Evolutionary conservation across 2,888 invertebrate species (phyloP).

Genomic region (Molanna angustata): DNA sequence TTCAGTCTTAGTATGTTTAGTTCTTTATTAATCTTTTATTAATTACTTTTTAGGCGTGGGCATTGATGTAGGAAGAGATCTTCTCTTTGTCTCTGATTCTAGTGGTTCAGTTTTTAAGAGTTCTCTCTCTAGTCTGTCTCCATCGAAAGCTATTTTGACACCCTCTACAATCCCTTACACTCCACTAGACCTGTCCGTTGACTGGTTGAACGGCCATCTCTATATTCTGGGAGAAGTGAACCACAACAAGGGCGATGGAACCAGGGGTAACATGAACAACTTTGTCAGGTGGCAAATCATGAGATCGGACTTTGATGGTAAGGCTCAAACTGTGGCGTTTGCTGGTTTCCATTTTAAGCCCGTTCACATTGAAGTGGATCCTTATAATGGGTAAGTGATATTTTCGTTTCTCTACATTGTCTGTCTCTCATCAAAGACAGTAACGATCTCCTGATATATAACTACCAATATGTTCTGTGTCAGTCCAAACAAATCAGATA

Average conservation of each 20-base stretch:
- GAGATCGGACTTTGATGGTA: constrained; percentile 72
- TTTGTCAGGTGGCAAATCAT: constrained; percentile 67
- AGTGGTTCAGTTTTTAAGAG: constrained; percentile 62
- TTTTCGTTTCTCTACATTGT: too few species aligned
- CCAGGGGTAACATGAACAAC: constrained; percentile 37
- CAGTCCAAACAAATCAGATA: too few species aligned
- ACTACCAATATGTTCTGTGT: too few species aligned
- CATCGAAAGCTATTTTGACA: constrained; percentile 53
- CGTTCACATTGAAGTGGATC: constrained; percentile 84
- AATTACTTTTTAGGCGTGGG: constrained; percentile 65
- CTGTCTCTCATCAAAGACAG: too few species aligned
- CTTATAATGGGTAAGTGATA: constrained; percentile 86
- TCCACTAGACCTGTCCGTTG: constrained; percentile 73
- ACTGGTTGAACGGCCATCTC: constrained; percentile 85
- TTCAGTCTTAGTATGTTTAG: too few species aligned
- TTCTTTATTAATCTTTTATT: too few species aligned
- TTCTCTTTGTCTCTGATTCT: constrained; percentile 76
- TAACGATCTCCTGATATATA: too few species aligned
- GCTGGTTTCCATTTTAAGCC: constrained; percentile 69
- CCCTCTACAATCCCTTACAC: constrained; percentile 59
- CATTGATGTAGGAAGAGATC: constrained; percentile 68
- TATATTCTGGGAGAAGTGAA: constrained; percentile 77
- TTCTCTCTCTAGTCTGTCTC: constrained; percentile 41
- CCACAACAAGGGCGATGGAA: constrained; percentile 44
- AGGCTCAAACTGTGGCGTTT: constrained; percentile 65